Conservation (phyloP, 2,888 invertebrate species). For the Agapostemon virescens region DNA sequence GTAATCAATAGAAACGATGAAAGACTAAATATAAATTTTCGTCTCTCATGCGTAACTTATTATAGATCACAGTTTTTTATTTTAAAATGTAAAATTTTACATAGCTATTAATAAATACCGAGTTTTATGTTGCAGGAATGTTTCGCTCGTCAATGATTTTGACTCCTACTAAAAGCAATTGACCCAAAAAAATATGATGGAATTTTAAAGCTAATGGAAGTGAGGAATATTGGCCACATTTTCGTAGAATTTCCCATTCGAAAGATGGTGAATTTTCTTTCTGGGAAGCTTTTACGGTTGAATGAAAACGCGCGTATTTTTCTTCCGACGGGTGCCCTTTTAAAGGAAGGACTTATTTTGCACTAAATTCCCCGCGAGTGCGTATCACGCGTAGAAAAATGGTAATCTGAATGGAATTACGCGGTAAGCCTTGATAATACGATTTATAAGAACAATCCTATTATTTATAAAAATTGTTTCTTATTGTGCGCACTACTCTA, state of each 20-base stretch:
- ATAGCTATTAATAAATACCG: background rate
- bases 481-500: background rate
- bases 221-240: constrained; percentile 1
- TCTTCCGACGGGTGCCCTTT: constrained; percentile 1
- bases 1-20: too few relatives aligned
- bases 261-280: constrained; percentile 12
- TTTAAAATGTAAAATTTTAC: too few relatives aligned
- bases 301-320: constrained; percentile 11
- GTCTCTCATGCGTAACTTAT: too few relatives aligned
- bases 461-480: background rate
- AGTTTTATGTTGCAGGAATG: background rate
- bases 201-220: constrained; percentile 13
- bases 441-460: too few relatives aligned
- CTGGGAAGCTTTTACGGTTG: constrained; percentile 12
- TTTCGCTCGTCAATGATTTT: background rate
- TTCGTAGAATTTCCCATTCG: constrained; percentile 7
- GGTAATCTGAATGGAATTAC: background rate
- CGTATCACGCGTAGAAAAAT: background rate
- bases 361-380: constrained; percentile 1
- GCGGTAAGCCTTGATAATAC: background rate
- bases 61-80: too few relatives aligned
- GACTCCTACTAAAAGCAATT: background rate
- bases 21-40: too few relatives aligned
- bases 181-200: constrained; percentile 1
- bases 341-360: constrained; percentile 3